Percentiles rank a stretch among this genome's conserved stretches.
These are phyloP conservation scores for Tokudaia muenninki DNA, from an alignment of 2,797 vertebrate species.

Conservation along the genomic window DNA sequence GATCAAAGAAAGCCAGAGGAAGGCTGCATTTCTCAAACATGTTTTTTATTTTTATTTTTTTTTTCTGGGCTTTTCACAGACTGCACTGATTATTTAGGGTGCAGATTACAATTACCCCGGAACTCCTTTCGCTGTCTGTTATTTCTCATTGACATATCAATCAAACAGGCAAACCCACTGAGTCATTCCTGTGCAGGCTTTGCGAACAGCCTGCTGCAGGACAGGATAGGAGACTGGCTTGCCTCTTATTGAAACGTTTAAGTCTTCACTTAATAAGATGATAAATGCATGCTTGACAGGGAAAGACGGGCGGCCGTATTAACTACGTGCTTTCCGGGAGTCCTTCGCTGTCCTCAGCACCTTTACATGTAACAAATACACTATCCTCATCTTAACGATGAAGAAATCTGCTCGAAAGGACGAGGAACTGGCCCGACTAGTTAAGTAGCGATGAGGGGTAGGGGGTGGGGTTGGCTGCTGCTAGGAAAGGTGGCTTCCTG, in stretches of 20 bases:
- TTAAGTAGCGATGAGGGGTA: slow-evolving; percentile 41
- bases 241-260: slow-evolving; percentile 48
- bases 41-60: slow-evolving; percentile 14
- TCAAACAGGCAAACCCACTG: background rate
- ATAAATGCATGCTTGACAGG: slow-evolving; percentile 31
- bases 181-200: slow-evolving; percentile 16
- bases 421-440: slow-evolving; percentile 65
- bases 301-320: background rate
- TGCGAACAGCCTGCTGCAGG: slow-evolving; percentile 37
- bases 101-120: background rate
- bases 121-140: background rate
- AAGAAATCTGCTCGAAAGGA: slow-evolving; percentile 57
- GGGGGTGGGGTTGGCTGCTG: slow-evolving; percentile 22
- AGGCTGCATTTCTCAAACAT: slow-evolving; percentile 30
- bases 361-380: slow-evolving; percentile 5
- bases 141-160: slow-evolving; percentile 49
- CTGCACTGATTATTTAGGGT: background rate
- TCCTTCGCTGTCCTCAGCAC: background rate
- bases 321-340: background rate
- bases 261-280: slow-evolving; percentile 30
- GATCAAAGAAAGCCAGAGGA: slow-evolving; percentile 38
- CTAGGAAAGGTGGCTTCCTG: slow-evolving; percentile 12
- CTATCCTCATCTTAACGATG: slow-evolving; percentile 59
- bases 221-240: background rate
- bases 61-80: slow-evolving; percentile 50